phyloP scores from a whole-genome alignment of 2,113 vertebrate species.

The Silurus asotus region DNA sequence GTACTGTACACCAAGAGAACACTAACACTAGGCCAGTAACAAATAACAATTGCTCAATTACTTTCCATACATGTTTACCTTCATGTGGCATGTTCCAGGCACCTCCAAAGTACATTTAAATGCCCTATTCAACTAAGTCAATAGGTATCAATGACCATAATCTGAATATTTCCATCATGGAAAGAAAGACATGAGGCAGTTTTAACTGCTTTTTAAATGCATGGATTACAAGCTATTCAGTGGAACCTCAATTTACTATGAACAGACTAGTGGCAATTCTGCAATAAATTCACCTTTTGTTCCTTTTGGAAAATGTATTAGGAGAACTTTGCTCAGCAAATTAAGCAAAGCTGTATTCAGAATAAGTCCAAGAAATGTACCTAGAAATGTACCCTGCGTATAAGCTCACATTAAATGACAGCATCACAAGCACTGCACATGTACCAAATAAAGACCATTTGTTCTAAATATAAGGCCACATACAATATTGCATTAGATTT shows the following conservation, averaged over 20 bases:
- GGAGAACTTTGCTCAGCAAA: conserved; percentile 8
- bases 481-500: conserved; percentile 16
- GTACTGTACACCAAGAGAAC: neutral
- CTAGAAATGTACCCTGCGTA: neutral
- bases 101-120: neutral
- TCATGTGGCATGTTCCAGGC: neutral
- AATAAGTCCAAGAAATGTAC: neutral
- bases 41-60: neutral
- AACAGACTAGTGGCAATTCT: conserved; percentile 25
- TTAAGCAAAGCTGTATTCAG: neutral
- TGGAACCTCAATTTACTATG: conserved; percentile 33
- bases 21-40: neutral
- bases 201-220: conserved; percentile 29
- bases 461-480: conserved; percentile 40
- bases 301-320: conserved; percentile 25
- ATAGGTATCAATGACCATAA: conserved; percentile 41
- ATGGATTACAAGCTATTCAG: conserved; percentile 44
- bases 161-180: conserved; percentile 17
- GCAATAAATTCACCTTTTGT: conserved; percentile 40
- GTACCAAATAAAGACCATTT: conserved; percentile 36
- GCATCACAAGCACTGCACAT: conserved; percentile 19
- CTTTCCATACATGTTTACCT: neutral
- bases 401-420: conserved; percentile 20
- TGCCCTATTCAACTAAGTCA: conserved; percentile 15
- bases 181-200: conserved; percentile 39